Evolutionary conservation across 2,888 invertebrate species (phyloP), one percentile per base, ranked within the genome.

Genomic region (Eremobia ochroleuca): DNA sequence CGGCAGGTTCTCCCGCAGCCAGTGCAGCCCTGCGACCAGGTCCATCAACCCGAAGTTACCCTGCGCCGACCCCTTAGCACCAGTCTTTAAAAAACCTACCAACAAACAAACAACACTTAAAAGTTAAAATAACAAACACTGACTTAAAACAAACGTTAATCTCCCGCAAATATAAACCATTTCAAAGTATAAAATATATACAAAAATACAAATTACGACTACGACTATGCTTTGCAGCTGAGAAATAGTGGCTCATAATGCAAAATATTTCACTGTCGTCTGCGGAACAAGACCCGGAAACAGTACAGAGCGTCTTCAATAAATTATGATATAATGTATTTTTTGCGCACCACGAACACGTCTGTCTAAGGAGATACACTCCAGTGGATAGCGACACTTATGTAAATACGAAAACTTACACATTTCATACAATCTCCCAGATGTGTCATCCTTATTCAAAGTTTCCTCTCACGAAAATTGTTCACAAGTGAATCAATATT

Each of bases 41-140:
- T 99, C 99, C 98, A 99, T 98, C 90, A 99, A 97, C 78, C 99
- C 99, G 93, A 98, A 99, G 97, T 99, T 99, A 92, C 99, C 98
- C 96, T 99, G 99, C 86, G 98, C 98, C 92, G 98, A 98, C 90
- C 98, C 98, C 95, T 98, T 98, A 92, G 98, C 98, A 91, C 99
- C 98, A 89, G 99, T 99, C 97, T 99, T 99, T 93, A 99, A 97
- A 96, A 99, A 99, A 92, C 99, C 98, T 98, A 96, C n/a, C 93
- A 93, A 89, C 90, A 93, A 91, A 87, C 55, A 68, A 71, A 61
- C 25, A 65, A 28, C 46, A 64, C n/a, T 69, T 64, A 55, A 73
- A 69, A 62, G 13, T 49, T 46, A 65, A 73, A 72, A 85, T n/a
- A 59, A 73, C 58, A 72, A 37, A 68, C 55, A 58, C n/a, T 59